Percentiles rank a stretch among this genome's conserved stretches.
These are phyloP conservation scores for Papilio polyxenes DNA, from an alignment of 1,140 invertebrate species.

Conservation along the genomic window DNA sequence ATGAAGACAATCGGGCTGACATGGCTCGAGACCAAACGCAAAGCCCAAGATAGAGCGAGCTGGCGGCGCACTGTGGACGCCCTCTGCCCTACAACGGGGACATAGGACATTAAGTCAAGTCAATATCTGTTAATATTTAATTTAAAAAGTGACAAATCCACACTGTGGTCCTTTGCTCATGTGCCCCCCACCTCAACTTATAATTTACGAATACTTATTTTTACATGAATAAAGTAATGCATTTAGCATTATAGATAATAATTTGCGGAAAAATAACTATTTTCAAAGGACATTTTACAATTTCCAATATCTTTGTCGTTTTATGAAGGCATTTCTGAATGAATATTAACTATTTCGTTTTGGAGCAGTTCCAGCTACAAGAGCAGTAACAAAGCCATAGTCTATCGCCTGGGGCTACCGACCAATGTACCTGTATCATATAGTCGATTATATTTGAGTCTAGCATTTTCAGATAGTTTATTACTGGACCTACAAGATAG, in stretches of 20 bases:
- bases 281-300: slow-evolving; percentile 6
- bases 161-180: too few relatives aligned
- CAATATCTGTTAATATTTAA: too few relatives aligned
- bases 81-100: too few relatives aligned
- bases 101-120: too few relatives aligned
- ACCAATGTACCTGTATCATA: not conserved
- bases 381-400: slow-evolving; percentile 12
- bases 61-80: too few relatives aligned
- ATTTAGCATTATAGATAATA: not conserved
- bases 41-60: too few relatives aligned
- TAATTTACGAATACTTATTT: not conserved
- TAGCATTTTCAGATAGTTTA: not conserved
- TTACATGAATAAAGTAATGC: not conserved
- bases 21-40: too few relatives aligned
- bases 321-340: slow-evolving; percentile 18
- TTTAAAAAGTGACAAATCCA: too few relatives aligned
- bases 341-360: slow-evolving; percentile 19
- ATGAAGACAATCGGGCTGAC: too few relatives aligned
- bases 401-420: not conserved
- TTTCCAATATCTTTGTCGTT: slow-evolving; percentile 15
- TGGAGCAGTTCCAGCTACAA: slow-evolving; percentile 8
- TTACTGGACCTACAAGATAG: not conserved
- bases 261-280: not conserved
- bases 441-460: not conserved
- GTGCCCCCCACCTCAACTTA: too few relatives aligned